phyloP scores from a whole-genome alignment of 2,888 invertebrate genomes.

The Uloborus plumipes region DNA sequence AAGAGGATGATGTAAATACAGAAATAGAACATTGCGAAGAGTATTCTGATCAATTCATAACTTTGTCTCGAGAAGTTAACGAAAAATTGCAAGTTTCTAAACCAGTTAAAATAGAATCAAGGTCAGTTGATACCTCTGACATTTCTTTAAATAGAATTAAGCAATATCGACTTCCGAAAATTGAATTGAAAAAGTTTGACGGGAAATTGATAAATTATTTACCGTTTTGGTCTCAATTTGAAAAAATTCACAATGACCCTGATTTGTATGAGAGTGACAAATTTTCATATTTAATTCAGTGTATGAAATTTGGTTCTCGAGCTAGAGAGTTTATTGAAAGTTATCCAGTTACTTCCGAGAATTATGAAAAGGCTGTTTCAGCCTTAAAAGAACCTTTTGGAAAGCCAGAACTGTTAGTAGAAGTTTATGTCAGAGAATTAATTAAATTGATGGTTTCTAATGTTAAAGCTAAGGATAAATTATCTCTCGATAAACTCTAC shows the following conservation, averaged over 20 bases:
- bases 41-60: conserved; percentile 13
- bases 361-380: conserved; percentile 25
- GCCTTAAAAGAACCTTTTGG: conserved; percentile 39
- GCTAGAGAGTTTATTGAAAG: conserved; percentile 20
- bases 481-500: not conserved
- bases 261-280: conserved; percentile 23
- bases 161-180: conserved; percentile 61
- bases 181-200: conserved; percentile 67
- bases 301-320: conserved; percentile 6
- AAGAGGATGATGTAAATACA: not conserved
- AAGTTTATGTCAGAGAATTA: conserved; percentile 23
- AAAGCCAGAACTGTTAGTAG: conserved; percentile 67
- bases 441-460: not conserved
- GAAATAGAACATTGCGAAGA: not conserved
- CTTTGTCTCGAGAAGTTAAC: not conserved
- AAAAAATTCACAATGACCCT: conserved; percentile 28
- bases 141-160: not conserved
- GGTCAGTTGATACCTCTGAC: not conserved
- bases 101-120: not conserved
- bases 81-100: not conserved
- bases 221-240: conserved; percentile 14
- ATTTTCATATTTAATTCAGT: conserved; percentile 27
- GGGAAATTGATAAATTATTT: conserved; percentile 62
- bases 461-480: not conserved
- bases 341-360: conserved; percentile 22